A percentile compares a stretch with the other conserved stretches of the same genome.
These are phyloP conservation scores for Sialis fuliginosa DNA, from an alignment of 2,888 invertebrate genomes.

Conservation along the genomic window DNA sequence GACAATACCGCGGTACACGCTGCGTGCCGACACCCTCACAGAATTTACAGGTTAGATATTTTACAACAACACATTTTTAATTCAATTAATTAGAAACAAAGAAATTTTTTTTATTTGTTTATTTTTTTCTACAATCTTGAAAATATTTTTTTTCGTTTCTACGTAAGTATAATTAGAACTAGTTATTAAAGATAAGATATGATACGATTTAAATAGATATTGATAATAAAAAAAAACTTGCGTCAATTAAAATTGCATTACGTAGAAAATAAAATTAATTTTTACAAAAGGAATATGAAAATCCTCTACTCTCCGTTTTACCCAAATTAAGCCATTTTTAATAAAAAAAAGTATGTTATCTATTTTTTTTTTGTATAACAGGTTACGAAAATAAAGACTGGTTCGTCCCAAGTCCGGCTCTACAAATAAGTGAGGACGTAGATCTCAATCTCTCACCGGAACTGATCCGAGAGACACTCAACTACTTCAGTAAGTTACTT, in stretches of 20 bases:
- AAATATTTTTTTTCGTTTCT: neutral
- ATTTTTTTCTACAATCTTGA: neutral
- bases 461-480: slow-evolving; percentile 88
- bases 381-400: slow-evolving; percentile 88
- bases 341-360: slow-evolving; percentile 4
- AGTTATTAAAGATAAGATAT: neutral
- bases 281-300: too few species aligned
- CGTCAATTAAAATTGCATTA: neutral
- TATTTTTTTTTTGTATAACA: slow-evolving; percentile 23
- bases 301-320: too few species aligned
- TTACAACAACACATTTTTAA: neutral
- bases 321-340: too few species aligned
- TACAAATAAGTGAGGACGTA: slow-evolving; percentile 48
- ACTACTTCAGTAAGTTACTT: slow-evolving; percentile 88
- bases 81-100: neutral
- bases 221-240: neutral
- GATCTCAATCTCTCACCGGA: slow-evolving; percentile 77
- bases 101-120: neutral
- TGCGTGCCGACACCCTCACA: slow-evolving; percentile 85
- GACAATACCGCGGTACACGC: slow-evolving; percentile 84
- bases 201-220: neutral
- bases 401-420: slow-evolving; percentile 79
- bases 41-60: slow-evolving; percentile 65
- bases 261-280: neutral
- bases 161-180: neutral